Percentiles rank a stretch among this genome's conserved stretches.
These are phyloP conservation scores for Gouania willdenowi DNA, from an alignment of 2,797 vertebrate genomes.

Conservation along the genomic window DNA sequence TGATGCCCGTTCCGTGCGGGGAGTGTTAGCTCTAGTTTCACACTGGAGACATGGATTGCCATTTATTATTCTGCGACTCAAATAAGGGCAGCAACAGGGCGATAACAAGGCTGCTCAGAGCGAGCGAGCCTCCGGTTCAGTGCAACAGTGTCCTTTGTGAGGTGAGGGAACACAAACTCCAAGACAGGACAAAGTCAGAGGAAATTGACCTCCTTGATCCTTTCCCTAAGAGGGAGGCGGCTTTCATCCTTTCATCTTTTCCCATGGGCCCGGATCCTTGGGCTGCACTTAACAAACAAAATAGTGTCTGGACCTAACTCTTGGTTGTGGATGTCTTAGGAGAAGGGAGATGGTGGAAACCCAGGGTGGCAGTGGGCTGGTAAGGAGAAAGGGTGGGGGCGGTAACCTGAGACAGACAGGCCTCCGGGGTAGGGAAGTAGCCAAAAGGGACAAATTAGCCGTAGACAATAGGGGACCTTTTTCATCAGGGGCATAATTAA, in stretches of 20 bases:
- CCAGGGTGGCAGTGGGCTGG: conserved; percentile 62
- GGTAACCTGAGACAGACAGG: conserved; percentile 78
- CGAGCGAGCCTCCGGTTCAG: conserved; percentile 59
- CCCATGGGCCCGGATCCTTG: conserved; percentile 71
- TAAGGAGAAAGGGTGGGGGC: conserved; percentile 58
- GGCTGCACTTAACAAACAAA: conserved; percentile 81
- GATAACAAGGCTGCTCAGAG: conserved; percentile 64
- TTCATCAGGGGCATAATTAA: conserved; percentile 88
- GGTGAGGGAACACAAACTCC: conserved; percentile 75
- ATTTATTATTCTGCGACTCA: conserved; percentile 81
- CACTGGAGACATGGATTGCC: conserved; percentile 71
- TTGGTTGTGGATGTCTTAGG: conserved; percentile 56
- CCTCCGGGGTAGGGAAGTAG: conserved; percentile 79
- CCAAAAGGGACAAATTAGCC: conserved; percentile 90
- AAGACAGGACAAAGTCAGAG: conserved; percentile 76
- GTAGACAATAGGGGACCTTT: conserved; percentile 85
- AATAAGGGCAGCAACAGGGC: conserved; percentile 69
- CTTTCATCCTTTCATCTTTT: conserved; percentile 75
- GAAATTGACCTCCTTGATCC: conserved; percentile 85
- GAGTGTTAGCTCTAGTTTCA: conserved; percentile 79
- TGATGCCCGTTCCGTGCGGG: conserved; percentile 66
- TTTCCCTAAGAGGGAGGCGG: conserved; percentile 69
- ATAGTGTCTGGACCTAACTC: conserved; percentile 70
- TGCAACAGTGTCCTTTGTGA: conserved; percentile 77
- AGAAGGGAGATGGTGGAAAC: conserved; percentile 63